Evolutionary conservation across 2,797 vertebrate species (phyloP).

Genomic region (Channallabes apus): DNA sequence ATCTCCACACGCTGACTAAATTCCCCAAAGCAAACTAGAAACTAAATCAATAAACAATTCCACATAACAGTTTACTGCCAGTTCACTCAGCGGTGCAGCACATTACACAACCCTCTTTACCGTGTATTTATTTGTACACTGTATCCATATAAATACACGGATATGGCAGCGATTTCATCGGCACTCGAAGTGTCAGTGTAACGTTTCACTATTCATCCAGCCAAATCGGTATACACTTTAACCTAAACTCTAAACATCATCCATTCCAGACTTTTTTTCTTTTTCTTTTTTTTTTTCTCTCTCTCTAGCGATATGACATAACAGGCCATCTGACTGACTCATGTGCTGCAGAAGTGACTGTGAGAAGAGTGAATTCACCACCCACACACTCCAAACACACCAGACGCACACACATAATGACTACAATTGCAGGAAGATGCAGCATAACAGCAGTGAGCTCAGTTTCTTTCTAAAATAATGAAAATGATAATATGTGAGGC

Average conservation of each 20-base stretch:
- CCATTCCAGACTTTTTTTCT: constrained; percentile 11
- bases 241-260: background rate
- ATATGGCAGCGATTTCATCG: background rate
- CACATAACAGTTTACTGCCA: constrained; percentile 21
- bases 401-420: background rate
- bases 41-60: constrained; percentile 51
- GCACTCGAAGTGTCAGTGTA: background rate
- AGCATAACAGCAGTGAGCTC: background rate
- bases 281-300: too few species aligned
- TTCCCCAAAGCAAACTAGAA: constrained; percentile 34
- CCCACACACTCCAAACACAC: constrained; percentile 35
- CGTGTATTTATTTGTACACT: background rate
- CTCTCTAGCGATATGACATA: constrained; percentile 31
- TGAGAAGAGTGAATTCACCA: constrained; percentile 36
- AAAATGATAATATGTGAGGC: background rate
- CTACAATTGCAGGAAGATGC: constrained; percentile 7
- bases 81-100: constrained; percentile 13
- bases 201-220: background rate
- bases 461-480: background rate
- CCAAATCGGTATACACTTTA: background rate
- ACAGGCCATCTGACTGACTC: constrained; percentile 31
- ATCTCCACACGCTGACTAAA: constrained; percentile 17
- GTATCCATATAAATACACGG: constrained; percentile 8
- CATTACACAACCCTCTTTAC: background rate
- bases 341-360: constrained; percentile 32